Evolutionary conservation across 2,113 vertebrate species (phyloP).

Genomic region (Apteryx owenii): DNA sequence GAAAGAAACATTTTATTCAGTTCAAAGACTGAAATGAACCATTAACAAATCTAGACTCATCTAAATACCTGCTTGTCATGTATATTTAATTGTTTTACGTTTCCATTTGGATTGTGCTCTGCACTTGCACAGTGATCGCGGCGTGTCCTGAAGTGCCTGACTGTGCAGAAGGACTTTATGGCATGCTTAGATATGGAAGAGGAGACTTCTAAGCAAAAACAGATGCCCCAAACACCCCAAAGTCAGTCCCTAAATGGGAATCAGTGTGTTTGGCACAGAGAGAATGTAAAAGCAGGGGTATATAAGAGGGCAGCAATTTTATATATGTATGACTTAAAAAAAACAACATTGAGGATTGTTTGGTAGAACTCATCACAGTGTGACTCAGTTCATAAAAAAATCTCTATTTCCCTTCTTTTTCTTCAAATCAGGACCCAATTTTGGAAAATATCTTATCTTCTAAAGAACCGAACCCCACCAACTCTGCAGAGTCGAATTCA

Average conservation of each 20-base stretch:
- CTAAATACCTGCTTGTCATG: neutral
- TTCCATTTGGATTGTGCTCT: neutral
- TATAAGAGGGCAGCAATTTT: neutral
- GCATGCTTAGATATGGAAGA: neutral
- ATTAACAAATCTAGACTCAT: neutral
- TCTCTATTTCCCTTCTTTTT: neutral
- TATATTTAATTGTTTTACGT: neutral
- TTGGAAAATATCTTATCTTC: neutral
- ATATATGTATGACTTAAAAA: neutral
- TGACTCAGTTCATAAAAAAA: neutral
- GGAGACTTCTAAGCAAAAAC: neutral
- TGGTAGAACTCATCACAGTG: neutral
- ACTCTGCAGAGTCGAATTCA: neutral
- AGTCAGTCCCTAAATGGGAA: neutral
- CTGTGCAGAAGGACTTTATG: neutral
- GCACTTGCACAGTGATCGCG: neutral
- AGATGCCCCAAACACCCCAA: neutral
- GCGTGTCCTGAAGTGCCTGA: neutral
- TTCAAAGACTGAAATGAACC: constrained; percentile 10
- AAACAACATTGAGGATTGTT: neutral
- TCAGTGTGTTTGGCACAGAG: neutral
- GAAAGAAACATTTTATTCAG: constrained; percentile 1
- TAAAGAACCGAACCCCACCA: neutral
- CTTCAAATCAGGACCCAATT: neutral
- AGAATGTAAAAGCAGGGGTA: neutral